Percentiles rank a stretch among this genome's conserved stretches.
phyloP scores from a whole-genome alignment of 2,797 vertebrate species.

The Aselliscus stoliczkanus region DNA sequence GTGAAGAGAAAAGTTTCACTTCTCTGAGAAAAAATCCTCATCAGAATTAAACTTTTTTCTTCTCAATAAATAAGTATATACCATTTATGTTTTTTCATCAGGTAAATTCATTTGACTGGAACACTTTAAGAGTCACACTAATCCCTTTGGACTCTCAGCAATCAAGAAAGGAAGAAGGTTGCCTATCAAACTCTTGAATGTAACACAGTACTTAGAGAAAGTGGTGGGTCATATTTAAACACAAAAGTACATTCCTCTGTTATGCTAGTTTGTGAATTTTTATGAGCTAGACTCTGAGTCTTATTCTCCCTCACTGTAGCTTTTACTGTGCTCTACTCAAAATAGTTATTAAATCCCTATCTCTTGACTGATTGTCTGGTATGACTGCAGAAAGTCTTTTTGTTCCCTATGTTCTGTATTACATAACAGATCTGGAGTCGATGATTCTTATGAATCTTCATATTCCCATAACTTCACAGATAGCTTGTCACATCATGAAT shows the following conservation, averaged over 20 bases:
- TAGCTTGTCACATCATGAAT: background rate
- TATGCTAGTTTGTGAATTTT: background rate
- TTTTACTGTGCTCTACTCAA: background rate
- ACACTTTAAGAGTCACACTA: background rate
- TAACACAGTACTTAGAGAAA: background rate
- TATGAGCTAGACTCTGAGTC: background rate
- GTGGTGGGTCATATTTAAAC: background rate
- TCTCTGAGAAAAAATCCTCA: background rate
- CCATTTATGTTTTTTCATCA: background rate
- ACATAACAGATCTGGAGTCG: background rate
- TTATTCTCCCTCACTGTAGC: background rate
- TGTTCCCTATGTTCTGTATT: background rate
- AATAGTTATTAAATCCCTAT: background rate
- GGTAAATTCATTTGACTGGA: background rate
- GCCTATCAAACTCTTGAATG: background rate
- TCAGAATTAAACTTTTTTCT: constrained; percentile 14
- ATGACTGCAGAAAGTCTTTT: background rate
- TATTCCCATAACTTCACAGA: background rate
- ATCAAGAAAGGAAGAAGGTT: background rate
- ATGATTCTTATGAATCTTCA: background rate
- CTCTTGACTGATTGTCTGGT: background rate
- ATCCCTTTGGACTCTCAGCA: background rate
- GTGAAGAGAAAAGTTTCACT: constrained; percentile 9
- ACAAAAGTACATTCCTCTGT: background rate
- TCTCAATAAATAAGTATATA: background rate